Evolutionary conservation across 2,888 invertebrate species (phyloP).

Genomic region (Andrena haemorrhoa): DNA sequence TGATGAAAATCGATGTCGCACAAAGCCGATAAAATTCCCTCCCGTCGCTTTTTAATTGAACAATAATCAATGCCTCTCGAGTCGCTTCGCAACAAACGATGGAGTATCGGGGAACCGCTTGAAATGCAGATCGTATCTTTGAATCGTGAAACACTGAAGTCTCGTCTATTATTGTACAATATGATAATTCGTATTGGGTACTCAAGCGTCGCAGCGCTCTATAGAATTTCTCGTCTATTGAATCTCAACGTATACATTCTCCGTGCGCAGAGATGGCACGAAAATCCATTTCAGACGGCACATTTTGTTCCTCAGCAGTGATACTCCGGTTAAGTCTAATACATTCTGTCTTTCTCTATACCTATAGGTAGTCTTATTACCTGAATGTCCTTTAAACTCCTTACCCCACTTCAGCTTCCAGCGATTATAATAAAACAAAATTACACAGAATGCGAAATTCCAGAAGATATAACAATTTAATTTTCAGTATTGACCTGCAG

Average conservation of each 20-base stretch:
- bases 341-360: too few species aligned
- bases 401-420: too few species aligned
- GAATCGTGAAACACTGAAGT: slow-evolving; percentile 17
- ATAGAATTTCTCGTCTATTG: slow-evolving; percentile 3
- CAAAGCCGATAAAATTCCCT: background rate
- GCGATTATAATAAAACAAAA: too few species aligned
- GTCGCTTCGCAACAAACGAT: background rate
- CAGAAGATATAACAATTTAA: too few species aligned
- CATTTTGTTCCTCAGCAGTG: too few species aligned
- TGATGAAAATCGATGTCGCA: slow-evolving; percentile 12
- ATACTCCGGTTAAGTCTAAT: too few species aligned
- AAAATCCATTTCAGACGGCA: background rate
- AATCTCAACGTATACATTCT: background rate
- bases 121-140: background rate
- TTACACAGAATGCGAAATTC: too few species aligned
- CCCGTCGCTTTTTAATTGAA: slow-evolving; percentile 12
- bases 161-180: slow-evolving; percentile 29
- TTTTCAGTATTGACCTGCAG: too few species aligned
- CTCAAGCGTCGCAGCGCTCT: background rate
- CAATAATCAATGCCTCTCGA: slow-evolving; percentile 21
- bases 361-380: too few species aligned
- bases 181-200: slow-evolving; percentile 1
- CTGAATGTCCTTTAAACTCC: too few species aligned
- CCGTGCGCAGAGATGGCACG: background rate
- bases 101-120: background rate